phyloP scores from a whole-genome alignment of 2,888 invertebrate species.

The Perithous albicinctus region DNA sequence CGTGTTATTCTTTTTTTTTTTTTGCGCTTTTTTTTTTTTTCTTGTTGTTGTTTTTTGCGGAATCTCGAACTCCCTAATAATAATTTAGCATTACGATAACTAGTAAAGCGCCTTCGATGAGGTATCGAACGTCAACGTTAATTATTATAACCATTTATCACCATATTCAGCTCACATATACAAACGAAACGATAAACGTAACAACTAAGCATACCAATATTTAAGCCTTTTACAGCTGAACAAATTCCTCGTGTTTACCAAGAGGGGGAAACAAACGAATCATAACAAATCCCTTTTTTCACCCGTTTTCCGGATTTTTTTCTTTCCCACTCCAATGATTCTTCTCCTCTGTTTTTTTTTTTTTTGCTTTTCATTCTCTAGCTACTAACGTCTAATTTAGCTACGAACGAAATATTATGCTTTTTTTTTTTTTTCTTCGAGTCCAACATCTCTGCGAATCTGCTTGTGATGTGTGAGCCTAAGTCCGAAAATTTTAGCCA shows the following conservation, averaged over 20 bases:
- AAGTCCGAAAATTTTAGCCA: not conserved
- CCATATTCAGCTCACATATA: constrained; percentile 58
- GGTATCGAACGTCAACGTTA: constrained; percentile 67
- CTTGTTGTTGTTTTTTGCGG: not conserved
- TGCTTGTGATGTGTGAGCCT: constrained; percentile 27
- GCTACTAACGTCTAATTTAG: constrained; percentile 19
- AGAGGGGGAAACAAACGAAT: not conserved
- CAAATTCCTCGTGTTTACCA: constrained; percentile 21
- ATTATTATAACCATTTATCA: constrained; percentile 67
- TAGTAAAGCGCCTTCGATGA: constrained; percentile 56
- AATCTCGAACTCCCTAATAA: constrained; percentile 58
- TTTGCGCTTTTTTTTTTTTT: not conserved
- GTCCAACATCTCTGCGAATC: constrained; percentile 5
- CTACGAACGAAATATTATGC: constrained; percentile 47
- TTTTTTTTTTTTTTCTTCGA: too few relatives aligned
- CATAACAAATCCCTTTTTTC: not conserved
- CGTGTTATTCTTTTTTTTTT: not conserved
- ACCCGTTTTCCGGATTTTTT: not conserved
- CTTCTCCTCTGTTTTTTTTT: not conserved
- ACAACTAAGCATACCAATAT: constrained; percentile 57
- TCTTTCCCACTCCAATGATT: not conserved
- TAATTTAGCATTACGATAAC: constrained; percentile 60
- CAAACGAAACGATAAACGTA: constrained; percentile 61
- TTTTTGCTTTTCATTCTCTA: not conserved
- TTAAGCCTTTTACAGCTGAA: constrained; percentile 52